Percentiles rank a stretch among this genome's conserved stretches.
These are phyloP conservation scores for Toxotes jaculatrix DNA, from an alignment of 2,113 vertebrate species.

Conservation along the genomic window DNA sequence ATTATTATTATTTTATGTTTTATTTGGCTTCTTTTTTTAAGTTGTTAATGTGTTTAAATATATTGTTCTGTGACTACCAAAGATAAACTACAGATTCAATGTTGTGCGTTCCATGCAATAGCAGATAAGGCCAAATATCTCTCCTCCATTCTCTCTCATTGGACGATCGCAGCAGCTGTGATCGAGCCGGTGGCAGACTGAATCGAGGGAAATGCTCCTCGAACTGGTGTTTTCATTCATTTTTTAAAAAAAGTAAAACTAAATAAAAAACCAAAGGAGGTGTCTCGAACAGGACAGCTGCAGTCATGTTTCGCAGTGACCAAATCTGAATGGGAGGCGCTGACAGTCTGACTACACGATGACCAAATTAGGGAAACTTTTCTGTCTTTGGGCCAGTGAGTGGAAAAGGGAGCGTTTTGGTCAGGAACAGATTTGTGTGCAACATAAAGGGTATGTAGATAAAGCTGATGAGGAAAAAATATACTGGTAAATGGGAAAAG, in stretches of 20 bases:
- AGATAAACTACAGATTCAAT: slow-evolving; percentile 95
- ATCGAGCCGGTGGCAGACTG: slow-evolving; percentile 39
- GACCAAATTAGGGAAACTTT: slow-evolving; percentile 84
- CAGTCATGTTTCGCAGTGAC: slow-evolving; percentile 87
- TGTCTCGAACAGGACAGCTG: slow-evolving; percentile 82
- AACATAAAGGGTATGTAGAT: slow-evolving; percentile 65
- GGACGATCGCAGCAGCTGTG: slow-evolving; percentile 83
- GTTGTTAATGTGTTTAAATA: slow-evolving; percentile 85
- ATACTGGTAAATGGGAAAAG: slow-evolving; percentile 54
- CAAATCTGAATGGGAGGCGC: slow-evolving; percentile 80
- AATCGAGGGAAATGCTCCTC: slow-evolving; percentile 56
- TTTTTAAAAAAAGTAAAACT: not conserved
- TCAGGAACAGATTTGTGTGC: slow-evolving; percentile 74
- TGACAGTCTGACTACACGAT: slow-evolving; percentile 62
- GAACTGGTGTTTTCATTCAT: slow-evolving; percentile 61
- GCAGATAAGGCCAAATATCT: slow-evolving; percentile 97
- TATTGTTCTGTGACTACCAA: slow-evolving; percentile 95
- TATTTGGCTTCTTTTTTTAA: slow-evolving; percentile 82
- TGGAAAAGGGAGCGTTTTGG: slow-evolving; percentile 74
- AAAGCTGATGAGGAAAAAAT: slow-evolving; percentile 70
- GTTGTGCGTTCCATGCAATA: slow-evolving; percentile 98
- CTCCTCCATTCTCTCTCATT: slow-evolving; percentile 90
- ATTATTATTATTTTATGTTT: slow-evolving; percentile 76
- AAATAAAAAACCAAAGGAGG: slow-evolving; percentile 89
- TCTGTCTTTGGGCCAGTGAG: slow-evolving; percentile 78